A percentile compares a stretch with the other conserved stretches of the same genome.
phyloP scores from a whole-genome alignment of 2,888 invertebrate genomes.

The Tinea pellionella region DNA sequence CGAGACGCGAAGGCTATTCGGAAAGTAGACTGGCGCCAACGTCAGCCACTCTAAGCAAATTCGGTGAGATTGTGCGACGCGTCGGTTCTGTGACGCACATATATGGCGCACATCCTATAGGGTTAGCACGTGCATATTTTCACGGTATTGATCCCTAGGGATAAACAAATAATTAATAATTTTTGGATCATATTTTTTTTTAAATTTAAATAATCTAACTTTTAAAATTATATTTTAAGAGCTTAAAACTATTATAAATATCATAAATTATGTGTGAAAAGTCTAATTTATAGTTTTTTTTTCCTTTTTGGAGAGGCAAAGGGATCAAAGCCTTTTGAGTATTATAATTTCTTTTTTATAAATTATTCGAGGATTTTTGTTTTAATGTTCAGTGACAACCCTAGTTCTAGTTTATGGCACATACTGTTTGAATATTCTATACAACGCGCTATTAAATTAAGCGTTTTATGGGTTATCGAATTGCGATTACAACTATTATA shows the following conservation, averaged over 20 bases:
- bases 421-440: neutral
- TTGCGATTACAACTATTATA: constrained; percentile 1
- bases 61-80: constrained; percentile 37
- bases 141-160: neutral
- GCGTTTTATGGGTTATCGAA: constrained; percentile 2
- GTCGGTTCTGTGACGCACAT: constrained; percentile 12
- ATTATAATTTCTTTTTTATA: too few relatives aligned
- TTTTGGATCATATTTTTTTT: too few relatives aligned
- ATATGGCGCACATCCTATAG: neutral
- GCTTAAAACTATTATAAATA: too few relatives aligned
- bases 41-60: constrained; percentile 41
- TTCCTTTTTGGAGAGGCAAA: too few relatives aligned
- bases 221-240: too few relatives aligned
- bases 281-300: too few relatives aligned
- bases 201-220: too few relatives aligned
- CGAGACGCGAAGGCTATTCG: constrained; percentile 65
- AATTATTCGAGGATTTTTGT: too few relatives aligned
- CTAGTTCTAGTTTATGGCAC: neutral
- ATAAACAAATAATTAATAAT: too few relatives aligned
- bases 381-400: neutral
- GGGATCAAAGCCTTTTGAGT: too few relatives aligned
- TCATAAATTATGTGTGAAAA: too few relatives aligned
- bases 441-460: constrained; percentile 4
- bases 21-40: constrained; percentile 62
- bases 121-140: neutral